Conservation (phyloP, 2,888 invertebrate species). For the Pandemis cinnamomeana region DNA sequence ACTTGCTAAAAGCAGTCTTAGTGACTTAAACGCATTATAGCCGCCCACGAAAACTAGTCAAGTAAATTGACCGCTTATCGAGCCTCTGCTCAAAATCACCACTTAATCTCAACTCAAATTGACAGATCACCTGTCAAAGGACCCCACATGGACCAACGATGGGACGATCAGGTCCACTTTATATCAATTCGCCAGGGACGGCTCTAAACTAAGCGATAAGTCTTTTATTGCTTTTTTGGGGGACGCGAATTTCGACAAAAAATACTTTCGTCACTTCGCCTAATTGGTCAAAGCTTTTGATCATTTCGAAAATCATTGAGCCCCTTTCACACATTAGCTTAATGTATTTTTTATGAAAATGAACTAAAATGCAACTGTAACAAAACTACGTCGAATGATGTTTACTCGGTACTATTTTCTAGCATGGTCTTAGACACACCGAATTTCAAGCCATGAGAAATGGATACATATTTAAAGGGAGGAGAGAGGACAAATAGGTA, state of each 20-base stretch:
- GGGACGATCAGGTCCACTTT: conserved; percentile 51
- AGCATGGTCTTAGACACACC: no score
- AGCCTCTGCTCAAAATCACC: conserved; percentile 15
- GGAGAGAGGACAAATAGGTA: no score
- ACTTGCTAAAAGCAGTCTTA: neutral
- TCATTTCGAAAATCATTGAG: neutral
- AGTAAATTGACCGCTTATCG: conserved; percentile 47
- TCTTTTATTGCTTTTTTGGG: conserved; percentile 44
- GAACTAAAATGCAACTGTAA: no score
- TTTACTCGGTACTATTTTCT: no score
- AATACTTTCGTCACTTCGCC: conserved; percentile 18
- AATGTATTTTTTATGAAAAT: no score
- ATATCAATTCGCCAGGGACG: conserved; percentile 49
- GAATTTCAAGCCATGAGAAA: no score
- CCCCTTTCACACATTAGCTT: no score
- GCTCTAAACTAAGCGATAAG: conserved; percentile 58
- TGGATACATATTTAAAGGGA: no score
- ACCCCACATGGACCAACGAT: conserved; percentile 52
- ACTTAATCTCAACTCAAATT: conserved; percentile 52
- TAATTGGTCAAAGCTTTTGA: conserved; percentile 3
- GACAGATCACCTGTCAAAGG: conserved; percentile 48
- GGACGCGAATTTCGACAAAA: conserved; percentile 30
- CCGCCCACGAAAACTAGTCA: neutral
- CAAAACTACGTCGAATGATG: no score
- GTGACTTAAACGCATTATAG: conserved; percentile 10